Evolutionary conservation across 1,140 invertebrate genomes (phyloP).

Genomic region (Ceratoteleas bidentatus): DNA sequence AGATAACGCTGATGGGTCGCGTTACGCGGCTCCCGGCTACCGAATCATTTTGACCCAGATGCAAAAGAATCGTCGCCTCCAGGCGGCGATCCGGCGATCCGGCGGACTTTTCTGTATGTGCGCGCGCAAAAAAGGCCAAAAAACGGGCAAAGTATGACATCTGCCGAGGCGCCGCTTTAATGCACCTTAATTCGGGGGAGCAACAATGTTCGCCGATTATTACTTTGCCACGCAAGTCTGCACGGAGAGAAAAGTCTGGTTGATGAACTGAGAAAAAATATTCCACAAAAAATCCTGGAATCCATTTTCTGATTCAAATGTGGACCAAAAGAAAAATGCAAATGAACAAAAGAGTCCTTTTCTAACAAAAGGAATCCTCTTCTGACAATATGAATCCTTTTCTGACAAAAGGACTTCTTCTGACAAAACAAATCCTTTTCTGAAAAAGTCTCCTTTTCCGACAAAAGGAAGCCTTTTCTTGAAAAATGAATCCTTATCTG

Average conservation of each 20-base stretch:
- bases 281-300: too few relatives aligned
- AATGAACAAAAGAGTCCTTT: too few relatives aligned
- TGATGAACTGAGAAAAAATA: neutral
- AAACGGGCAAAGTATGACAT: conserved; percentile 41
- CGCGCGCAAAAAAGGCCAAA: conserved; percentile 8
- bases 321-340: too few relatives aligned
- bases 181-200: conserved; percentile 19
- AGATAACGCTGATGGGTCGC: conserved; percentile 72
- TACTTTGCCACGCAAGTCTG: neutral
- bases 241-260: neutral
- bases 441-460: too few relatives aligned
- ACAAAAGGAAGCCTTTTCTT: too few relatives aligned
- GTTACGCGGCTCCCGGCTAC: conserved; percentile 72
- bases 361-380: too few relatives aligned
- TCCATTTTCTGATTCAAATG: too few relatives aligned
- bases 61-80: conserved; percentile 58
- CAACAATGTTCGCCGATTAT: conserved; percentile 22
- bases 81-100: conserved; percentile 41
- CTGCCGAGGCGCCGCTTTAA: conserved; percentile 43
- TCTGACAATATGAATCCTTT: too few relatives aligned
- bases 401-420: too few relatives aligned
- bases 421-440: too few relatives aligned
- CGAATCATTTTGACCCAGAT: conserved; percentile 78
- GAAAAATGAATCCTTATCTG: too few relatives aligned
- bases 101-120: conserved; percentile 53